Conservation (phyloP, 2,113 vertebrate species). For the Pongo abelii region DNA sequence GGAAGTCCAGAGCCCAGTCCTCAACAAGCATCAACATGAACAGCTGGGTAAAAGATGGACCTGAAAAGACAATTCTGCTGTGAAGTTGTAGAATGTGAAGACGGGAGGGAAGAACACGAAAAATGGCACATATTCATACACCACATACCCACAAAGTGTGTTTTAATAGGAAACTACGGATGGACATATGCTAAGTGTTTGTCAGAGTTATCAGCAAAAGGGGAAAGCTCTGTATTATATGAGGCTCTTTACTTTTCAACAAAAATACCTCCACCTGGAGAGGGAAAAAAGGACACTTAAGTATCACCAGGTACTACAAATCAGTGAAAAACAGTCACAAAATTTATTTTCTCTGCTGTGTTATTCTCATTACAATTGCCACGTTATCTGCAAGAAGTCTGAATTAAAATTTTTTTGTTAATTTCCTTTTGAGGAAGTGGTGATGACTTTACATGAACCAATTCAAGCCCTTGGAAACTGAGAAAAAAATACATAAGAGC, state of each 20-base stretch:
- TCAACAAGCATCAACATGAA: neutral
- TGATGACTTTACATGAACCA: neutral
- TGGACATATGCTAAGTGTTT: neutral
- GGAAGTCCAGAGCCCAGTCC: neutral
- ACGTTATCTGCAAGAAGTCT: neutral
- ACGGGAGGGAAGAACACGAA: neutral
- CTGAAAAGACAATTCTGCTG: neutral
- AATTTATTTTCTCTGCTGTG: neutral
- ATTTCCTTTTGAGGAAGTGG: neutral
- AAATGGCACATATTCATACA: neutral
- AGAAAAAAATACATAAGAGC: fast-evolving
- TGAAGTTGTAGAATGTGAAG: neutral
- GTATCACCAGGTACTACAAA: neutral
- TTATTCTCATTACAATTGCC: no score
- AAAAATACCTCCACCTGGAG: neutral
- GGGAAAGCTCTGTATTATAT: neutral
- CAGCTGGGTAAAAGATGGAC: neutral
- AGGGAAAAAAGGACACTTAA: neutral
- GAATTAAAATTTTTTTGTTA: neutral
- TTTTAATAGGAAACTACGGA: neutral
- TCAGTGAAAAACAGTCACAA: neutral
- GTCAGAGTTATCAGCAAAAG: fast-evolving
- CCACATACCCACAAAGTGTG: neutral
- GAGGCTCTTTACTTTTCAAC: neutral
- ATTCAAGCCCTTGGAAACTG: fast-evolving